phyloP scores from a whole-genome alignment of 1,140 invertebrate genomes.

The Calycopis cecrops region DNA sequence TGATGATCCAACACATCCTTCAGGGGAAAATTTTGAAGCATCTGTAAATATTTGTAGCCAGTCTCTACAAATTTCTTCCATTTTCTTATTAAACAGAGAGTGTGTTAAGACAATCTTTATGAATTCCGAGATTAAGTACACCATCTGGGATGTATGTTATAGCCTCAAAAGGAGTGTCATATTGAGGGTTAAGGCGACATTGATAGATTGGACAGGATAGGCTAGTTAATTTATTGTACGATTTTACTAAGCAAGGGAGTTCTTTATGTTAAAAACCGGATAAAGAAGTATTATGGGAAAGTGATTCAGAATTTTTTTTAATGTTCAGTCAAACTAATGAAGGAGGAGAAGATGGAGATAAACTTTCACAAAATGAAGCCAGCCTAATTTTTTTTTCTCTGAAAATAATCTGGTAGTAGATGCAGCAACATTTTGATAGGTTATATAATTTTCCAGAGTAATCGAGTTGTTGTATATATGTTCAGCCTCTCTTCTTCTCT shows the following conservation, averaged over 20 bases:
- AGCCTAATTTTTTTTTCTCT: slow-evolving; percentile 9
- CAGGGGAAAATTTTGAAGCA: too few relatives aligned
- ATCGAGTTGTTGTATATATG: neutral
- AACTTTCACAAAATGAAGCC: slow-evolving; percentile 6
- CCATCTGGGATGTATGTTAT: too few relatives aligned
- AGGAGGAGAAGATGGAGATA: slow-evolving; percentile 7
- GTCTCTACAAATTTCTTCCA: neutral
- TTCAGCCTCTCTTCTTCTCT: neutral
- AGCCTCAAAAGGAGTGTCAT: too few relatives aligned
- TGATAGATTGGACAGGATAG: too few relatives aligned
- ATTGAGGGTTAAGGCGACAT: too few relatives aligned
- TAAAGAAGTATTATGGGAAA: neutral
- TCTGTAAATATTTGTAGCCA: neutral
- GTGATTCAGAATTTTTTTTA: slow-evolving; percentile 16
- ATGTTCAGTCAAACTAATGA: slow-evolving; percentile 26
- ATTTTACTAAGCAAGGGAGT: too few relatives aligned
- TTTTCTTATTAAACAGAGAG: too few relatives aligned
- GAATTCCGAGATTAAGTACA: too few relatives aligned
- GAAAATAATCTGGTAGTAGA: neutral
- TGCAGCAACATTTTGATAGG: slow-evolving; percentile 9
- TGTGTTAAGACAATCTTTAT: too few relatives aligned
- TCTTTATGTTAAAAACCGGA: slow-evolving; percentile 17
- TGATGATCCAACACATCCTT: too few relatives aligned
- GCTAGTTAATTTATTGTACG: too few relatives aligned
- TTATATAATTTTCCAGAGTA: slow-evolving; percentile 8